These are phyloP conservation scores for Stratiomys singularior DNA, from an alignment of 2,888 invertebrate genomes.

Conservation along the genomic window DNA sequence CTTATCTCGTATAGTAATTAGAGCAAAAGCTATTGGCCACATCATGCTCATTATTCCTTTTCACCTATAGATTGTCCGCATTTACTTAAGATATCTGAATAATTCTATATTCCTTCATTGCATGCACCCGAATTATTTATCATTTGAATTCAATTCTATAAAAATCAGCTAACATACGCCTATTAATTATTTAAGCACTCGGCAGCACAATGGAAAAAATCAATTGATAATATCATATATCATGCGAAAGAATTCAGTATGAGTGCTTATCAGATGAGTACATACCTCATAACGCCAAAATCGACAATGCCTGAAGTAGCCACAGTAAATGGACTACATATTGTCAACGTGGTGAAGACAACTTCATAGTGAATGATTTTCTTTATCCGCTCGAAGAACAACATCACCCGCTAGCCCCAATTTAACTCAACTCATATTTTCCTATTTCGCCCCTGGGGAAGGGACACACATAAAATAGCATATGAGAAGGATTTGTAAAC, in stretches of 20 bases:
- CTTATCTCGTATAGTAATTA: too few relatives aligned
- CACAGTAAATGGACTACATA: background rate
- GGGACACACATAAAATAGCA: background rate
- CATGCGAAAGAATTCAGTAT: background rate
- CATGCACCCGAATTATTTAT: too few relatives aligned
- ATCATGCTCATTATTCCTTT: too few relatives aligned
- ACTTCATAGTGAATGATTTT: constrained; percentile 12
- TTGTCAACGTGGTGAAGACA: background rate
- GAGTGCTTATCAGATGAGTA: background rate
- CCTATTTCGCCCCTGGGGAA: background rate
- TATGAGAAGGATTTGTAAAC: constrained; percentile 35
- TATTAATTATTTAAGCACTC: too few relatives aligned
- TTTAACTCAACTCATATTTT: background rate
- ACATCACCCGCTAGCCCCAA: background rate
- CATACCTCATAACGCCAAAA: background rate
- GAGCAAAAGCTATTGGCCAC: too few relatives aligned
- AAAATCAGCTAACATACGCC: too few relatives aligned
- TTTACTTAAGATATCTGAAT: too few relatives aligned
- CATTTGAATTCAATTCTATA: too few relatives aligned
- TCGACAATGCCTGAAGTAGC: background rate
- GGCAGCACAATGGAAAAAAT: background rate
- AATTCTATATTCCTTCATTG: too few relatives aligned
- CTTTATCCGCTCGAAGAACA: constrained; percentile 1
- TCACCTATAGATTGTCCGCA: too few relatives aligned
- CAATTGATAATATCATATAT: background rate